Percentiles rank a stretch among this genome's conserved stretches.
Evolutionary conservation across 1,140 invertebrate species (phyloP).

Genomic region (Nasonia longicornis): DNA sequence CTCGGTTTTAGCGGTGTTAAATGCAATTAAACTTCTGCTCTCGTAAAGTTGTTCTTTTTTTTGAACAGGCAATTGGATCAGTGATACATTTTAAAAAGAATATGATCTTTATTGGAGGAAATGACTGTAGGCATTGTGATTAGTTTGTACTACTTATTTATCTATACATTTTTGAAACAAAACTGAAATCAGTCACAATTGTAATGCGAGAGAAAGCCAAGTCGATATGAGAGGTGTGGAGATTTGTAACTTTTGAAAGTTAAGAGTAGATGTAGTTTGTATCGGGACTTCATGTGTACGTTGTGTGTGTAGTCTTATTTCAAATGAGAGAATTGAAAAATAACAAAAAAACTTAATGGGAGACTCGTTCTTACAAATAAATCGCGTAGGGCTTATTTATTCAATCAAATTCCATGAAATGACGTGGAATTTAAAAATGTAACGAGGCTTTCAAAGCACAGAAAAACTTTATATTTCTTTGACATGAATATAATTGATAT

Average conservation of each 20-base stretch:
- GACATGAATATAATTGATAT: conserved; percentile 26
- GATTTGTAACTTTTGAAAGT: conserved; percentile 63
- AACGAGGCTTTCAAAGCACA: conserved; percentile 36
- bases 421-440: conserved; percentile 23
- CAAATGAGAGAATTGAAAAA: conserved; percentile 51
- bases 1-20: background rate
- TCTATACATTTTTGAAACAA: conserved; percentile 51
- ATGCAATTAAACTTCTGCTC: background rate
- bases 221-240: conserved; percentile 38
- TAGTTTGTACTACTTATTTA: conserved; percentile 53
- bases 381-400: conserved; percentile 10
- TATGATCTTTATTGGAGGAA: conserved; percentile 48
- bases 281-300: conserved; percentile 67
- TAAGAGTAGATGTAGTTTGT: conserved; percentile 65
- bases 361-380: conserved; percentile 44
- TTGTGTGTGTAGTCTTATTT: conserved; percentile 67
- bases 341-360: conserved; percentile 45
- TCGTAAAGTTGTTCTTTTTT: conserved; percentile 38
- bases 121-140: conserved; percentile 47
- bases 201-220: conserved; percentile 29
- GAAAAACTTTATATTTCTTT: conserved; percentile 34
- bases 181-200: conserved; percentile 34
- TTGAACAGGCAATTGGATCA: conserved; percentile 55
- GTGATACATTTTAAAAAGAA: conserved; percentile 50
- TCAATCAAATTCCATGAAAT: background rate